Evolutionary conservation across 2,113 vertebrate species (phyloP).

Genomic region (Austrofundulus limnaeus): DNA sequence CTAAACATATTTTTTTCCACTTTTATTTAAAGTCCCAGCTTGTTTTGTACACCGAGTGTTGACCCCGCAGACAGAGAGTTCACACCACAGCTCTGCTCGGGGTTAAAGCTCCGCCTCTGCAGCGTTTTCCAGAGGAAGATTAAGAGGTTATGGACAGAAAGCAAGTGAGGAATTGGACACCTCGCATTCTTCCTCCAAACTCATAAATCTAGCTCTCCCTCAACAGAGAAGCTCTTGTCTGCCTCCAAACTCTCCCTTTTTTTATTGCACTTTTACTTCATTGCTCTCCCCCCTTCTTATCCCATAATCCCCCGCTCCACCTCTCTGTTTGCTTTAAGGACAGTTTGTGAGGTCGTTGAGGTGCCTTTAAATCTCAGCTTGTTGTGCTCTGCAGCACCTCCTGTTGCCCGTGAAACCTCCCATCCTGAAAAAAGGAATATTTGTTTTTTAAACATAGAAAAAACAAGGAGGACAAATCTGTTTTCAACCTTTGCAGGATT

Average conservation of each 20-base stretch:
- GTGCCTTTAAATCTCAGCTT: not conserved
- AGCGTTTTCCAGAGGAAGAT: conserved; percentile 15
- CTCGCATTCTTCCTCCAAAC: conserved; percentile 58
- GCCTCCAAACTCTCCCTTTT: conserved; percentile 16
- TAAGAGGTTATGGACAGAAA: conserved; percentile 51
- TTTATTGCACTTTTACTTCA: conserved; percentile 50
- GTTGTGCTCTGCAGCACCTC: conserved; percentile 15
- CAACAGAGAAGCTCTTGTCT: conserved; percentile 62
- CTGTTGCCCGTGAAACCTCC: not conserved
- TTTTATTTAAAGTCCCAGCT: not conserved
- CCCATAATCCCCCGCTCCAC: conserved; percentile 47
- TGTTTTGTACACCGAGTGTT: too few relatives aligned
- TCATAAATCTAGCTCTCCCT: conserved; percentile 58
- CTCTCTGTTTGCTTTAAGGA: conserved; percentile 43
- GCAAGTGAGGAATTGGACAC: conserved; percentile 70
- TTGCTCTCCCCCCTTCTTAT: conserved; percentile 45
- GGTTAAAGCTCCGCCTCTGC: conserved; percentile 26
- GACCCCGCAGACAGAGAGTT: conserved; percentile 19
- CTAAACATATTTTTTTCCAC: not conserved
- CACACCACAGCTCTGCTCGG: conserved; percentile 12
- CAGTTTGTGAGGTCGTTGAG: conserved; percentile 13
- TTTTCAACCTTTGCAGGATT: not conserved
- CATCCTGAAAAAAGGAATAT: too few relatives aligned
- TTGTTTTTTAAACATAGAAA: not conserved
- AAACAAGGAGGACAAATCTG: not conserved